Evolutionary conservation across 92 coral and sea anemone genomes (phyloP).

Genomic region (Porites evermanni): DNA sequence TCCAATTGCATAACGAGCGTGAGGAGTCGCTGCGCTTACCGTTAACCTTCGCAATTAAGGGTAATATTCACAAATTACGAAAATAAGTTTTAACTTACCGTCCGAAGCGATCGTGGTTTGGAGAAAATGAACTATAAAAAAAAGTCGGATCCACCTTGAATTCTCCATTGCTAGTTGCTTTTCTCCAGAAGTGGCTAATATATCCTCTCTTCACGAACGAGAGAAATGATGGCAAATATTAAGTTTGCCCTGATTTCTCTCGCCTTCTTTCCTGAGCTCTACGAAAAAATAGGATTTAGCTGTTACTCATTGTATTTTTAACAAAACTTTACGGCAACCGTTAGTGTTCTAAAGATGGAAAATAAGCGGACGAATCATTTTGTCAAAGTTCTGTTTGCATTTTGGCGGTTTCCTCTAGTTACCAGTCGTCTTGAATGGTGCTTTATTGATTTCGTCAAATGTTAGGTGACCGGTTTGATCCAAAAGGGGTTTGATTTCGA

Average conservation of each 20-base stretch:
- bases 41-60: neutral
- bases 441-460: slow-evolving; percentile 41
- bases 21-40: neutral
- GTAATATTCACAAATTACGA: neutral
- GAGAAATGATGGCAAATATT: slow-evolving; percentile 6
- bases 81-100: slow-evolving; percentile 20
- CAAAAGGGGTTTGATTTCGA: slow-evolving; percentile 10
- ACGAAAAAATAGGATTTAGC: neutral
- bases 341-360: neutral
- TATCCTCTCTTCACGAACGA: slow-evolving; percentile 33
- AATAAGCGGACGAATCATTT: neutral
- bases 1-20: no score
- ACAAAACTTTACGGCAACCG: neutral
- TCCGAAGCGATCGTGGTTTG: slow-evolving; percentile 18
- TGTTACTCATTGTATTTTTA: neutral
- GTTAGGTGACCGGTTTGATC: slow-evolving; percentile 30
- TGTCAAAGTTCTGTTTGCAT: slow-evolving; percentile 17
- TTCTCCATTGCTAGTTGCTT: slow-evolving; percentile 89
- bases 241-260: slow-evolving; percentile 29
- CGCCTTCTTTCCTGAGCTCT: slow-evolving; percentile 17
- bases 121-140: slow-evolving; percentile 1
- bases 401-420: slow-evolving; percentile 2
- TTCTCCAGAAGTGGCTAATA: slow-evolving; percentile 28
- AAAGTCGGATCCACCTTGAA: neutral
- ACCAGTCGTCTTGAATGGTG: slow-evolving; percentile 51